Evolutionary conservation across 2,113 vertebrate genomes (phyloP).

Genomic region (Antechinus stuartii): DNA sequence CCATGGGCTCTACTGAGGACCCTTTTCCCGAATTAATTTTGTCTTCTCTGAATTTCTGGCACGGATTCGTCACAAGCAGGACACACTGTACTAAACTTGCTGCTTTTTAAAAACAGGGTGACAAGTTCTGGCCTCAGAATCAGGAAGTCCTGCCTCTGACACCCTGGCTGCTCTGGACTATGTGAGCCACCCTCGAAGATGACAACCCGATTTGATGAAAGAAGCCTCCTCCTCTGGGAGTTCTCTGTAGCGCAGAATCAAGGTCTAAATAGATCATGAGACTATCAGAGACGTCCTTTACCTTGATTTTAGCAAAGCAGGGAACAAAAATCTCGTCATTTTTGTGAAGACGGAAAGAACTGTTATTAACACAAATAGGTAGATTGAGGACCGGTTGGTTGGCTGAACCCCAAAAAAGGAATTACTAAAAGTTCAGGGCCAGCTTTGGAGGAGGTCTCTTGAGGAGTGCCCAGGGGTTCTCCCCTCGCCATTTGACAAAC

Average conservation of each 20-base stretch:
- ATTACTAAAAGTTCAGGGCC: too few species aligned
- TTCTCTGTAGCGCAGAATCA: background rate
- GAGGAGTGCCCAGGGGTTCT: background rate
- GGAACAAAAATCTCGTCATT: too few species aligned
- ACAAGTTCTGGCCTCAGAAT: background rate
- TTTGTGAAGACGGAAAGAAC: background rate
- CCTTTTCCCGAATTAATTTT: too few species aligned
- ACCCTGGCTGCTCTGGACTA: background rate
- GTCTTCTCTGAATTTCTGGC: too few species aligned
- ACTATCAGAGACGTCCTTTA: background rate
- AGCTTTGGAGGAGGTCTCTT: background rate
- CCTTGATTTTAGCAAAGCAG: background rate
- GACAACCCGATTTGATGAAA: background rate
- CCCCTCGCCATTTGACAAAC: background rate
- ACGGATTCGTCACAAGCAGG: too few species aligned
- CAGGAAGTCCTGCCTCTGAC: background rate
- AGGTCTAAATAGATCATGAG: background rate
- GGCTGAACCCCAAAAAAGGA: background rate
- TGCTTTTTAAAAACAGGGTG: background rate
- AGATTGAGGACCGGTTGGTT: background rate
- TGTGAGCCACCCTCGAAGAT: background rate
- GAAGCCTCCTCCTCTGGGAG: background rate
- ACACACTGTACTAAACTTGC: background rate
- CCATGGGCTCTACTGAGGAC: background rate
- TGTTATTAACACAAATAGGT: background rate